A percentile compares a stretch with the other conserved stretches of the same genome.
Evolutionary conservation across 2,113 vertebrate genomes (phyloP).

Genomic region (Sphyrna mokarran): DNA sequence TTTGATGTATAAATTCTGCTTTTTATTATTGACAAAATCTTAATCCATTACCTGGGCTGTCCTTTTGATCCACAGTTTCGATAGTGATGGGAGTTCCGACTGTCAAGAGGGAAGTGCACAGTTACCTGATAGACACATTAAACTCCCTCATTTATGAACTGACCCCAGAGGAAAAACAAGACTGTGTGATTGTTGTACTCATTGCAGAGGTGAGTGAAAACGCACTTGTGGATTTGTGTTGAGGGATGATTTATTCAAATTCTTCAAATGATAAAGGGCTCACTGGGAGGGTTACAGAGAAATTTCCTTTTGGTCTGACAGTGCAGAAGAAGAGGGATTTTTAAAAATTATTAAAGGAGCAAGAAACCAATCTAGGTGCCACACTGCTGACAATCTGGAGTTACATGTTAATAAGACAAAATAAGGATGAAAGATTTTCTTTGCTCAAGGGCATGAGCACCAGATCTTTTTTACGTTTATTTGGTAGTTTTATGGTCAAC

Average conservation of each 20-base stretch:
- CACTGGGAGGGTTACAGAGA: neutral
- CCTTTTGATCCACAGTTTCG: constrained; percentile 63
- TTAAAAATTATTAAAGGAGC: neutral
- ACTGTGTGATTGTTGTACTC: constrained; percentile 90
- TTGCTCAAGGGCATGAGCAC: too few species aligned
- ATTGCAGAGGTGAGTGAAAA: constrained; percentile 76
- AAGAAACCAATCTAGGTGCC: neutral
- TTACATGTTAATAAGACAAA: too few species aligned
- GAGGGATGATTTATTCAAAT: neutral
- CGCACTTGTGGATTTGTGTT: neutral
- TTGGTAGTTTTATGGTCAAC: too few species aligned
- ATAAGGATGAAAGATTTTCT: too few species aligned
- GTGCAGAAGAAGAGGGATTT: neutral
- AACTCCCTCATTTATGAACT: constrained; percentile 92
- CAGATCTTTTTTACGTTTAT: too few species aligned
- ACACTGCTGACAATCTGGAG: too few species aligned
- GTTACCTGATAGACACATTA: constrained; percentile 90
- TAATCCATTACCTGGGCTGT: neutral
- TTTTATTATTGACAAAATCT: neutral
- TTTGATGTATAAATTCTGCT: neutral
- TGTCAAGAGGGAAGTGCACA: constrained; percentile 91
- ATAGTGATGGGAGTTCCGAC: constrained; percentile 96
- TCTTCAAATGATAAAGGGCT: neutral
- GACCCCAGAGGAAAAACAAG: constrained; percentile 81
- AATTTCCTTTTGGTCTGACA: neutral